These are phyloP conservation scores for Acanthopagrus latus DNA, from an alignment of 2,797 vertebrate genomes.

Conservation along the genomic window DNA sequence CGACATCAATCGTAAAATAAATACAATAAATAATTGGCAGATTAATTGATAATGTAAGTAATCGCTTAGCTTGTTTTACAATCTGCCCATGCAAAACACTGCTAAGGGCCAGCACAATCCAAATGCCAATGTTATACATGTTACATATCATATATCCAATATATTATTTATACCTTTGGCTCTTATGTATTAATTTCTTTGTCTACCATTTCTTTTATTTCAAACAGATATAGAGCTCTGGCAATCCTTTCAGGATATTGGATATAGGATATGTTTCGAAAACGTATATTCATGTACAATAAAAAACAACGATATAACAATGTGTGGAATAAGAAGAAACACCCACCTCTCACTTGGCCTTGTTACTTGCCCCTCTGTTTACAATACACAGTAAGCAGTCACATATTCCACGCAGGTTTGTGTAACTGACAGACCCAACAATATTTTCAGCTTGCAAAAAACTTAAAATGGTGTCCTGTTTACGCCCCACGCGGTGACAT, in stretches of 20 bases:
- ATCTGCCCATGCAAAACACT: not conserved
- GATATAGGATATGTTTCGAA: not conserved
- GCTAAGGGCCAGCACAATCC: not conserved
- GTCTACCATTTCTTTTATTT: not conserved
- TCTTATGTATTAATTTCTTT: no score
- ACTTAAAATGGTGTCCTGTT: not conserved
- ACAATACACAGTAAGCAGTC: not conserved
- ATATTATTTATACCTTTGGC: no score
- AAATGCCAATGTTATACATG: not conserved
- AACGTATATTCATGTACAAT: not conserved
- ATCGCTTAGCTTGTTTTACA: conserved; percentile 3
- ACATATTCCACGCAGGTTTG: not conserved
- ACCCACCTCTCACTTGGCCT: not conserved
- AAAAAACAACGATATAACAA: not conserved
- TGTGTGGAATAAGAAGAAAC: not conserved
- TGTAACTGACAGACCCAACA: no score
- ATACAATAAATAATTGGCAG: no score
- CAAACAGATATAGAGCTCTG: conserved; percentile 6
- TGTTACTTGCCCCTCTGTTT: not conserved
- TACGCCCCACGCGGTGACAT: not conserved
- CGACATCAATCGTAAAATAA: no score
- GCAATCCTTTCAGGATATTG: not conserved
- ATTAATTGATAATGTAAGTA: no score
- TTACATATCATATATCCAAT: no score
- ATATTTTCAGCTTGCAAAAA: not conserved